Base-by-base conservation (phyloP, 2,888 invertebrate species). In the Tipula unca region DNA sequence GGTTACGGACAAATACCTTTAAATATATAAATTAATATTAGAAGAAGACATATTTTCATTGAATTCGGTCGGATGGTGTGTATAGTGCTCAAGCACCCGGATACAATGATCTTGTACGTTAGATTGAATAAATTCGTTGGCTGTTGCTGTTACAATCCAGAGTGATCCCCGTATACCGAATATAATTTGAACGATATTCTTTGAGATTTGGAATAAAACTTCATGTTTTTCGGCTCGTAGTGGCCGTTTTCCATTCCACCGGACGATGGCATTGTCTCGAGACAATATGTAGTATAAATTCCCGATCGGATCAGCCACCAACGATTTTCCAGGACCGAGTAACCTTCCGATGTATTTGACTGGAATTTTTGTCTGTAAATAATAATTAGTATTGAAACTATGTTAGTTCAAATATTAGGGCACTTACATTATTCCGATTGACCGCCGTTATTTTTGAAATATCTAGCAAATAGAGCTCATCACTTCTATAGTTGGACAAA, bases 201-300 rank as follows among this genome's bases (percentile, higher is more conserved):
- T 82, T n/a, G 86, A 54, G 4, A 86, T 83, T 84, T 87, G 87
- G 85, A 87, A 87, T n/a, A 88, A 69, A 14, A 88, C 85, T 84
- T 88, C 87, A 82, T 88, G 87, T 82, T 86, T 87, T 87, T 88
- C 88, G 0, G 87, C 87, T 32, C 29, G 86, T 4, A 88, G 36
- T 6, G 86, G 86, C 14, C 86, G 85, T 25, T 85, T 86, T 29
- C 87, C 86, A 85, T 88, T 86, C 87, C 87, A 88, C 29, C 87
- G 86, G 10, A 87, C 87, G 32, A 87, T 86, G 32, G 87, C 87
- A 20, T 87, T 87, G 85, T 87, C 86, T 39, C 86, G 85, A 25
- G 87, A 86, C 14, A 88, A 29, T 29, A 87, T 87, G 54, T 88
- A 88, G 48, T 87, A 87, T 3, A 88, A 32, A 29, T 84, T 48